phyloP scores from a whole-genome alignment of 2,888 invertebrate species.

The Crematogaster levior region DNA sequence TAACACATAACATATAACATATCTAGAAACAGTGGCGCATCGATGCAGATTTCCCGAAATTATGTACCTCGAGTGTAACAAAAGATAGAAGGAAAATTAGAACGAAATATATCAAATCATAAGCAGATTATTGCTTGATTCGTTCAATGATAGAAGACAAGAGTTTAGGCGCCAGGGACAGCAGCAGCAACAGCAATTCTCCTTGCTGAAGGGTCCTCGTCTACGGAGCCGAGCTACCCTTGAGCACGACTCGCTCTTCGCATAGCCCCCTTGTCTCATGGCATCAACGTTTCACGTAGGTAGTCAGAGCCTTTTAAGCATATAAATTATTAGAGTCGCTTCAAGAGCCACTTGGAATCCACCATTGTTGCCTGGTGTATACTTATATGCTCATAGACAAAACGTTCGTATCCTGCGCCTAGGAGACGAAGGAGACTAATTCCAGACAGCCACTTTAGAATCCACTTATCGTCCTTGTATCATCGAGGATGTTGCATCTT shows the following conservation, averaged over 20 bases:
- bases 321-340: constrained; percentile 83
- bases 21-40: neutral
- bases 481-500: constrained; percentile 44
- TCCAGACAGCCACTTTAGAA: constrained; percentile 66
- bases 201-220: constrained; percentile 78
- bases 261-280: constrained; percentile 70
- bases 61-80: neutral
- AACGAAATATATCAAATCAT: constrained; percentile 33
- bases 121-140: constrained; percentile 60
- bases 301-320: constrained; percentile 78
- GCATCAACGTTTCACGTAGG: constrained; percentile 77
- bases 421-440: constrained; percentile 71
- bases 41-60: neutral
- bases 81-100: neutral
- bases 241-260: constrained; percentile 80
- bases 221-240: constrained; percentile 76
- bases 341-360: constrained; percentile 80
- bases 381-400: constrained; percentile 67
- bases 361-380: constrained; percentile 74
- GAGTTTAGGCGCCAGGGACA: constrained; percentile 67
- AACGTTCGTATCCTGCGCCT: constrained; percentile 68
- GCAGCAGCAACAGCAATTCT: constrained; percentile 71
- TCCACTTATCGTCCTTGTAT: constrained; percentile 58
- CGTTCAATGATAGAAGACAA: constrained; percentile 65
- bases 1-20: neutral